Evolutionary conservation across 2,888 invertebrate genomes (phyloP), one percentile per base, ranked within the genome.

Genomic region (Drosophila subsilvestris): DNA sequence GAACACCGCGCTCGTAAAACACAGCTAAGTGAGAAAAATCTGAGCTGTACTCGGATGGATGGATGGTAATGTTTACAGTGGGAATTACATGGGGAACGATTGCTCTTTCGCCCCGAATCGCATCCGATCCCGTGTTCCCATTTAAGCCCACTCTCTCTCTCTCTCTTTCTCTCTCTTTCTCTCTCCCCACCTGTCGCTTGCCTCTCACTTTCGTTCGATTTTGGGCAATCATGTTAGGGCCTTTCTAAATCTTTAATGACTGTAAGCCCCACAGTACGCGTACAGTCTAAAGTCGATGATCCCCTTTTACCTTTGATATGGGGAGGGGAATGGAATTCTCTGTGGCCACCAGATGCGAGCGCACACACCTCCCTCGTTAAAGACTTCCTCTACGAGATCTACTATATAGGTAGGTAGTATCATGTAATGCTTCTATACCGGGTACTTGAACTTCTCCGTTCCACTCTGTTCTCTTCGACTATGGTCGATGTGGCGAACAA

Each of bases 401-500:
- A 20, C 3, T 4, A 22, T 49, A 55, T 66, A 20, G 63, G 43
- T 1, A 14, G 37, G 43, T 1, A 14, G 37, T 63, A 63, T 66
- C 66, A 66, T 66, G 63, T 78, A 78, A 78, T 78, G 69, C 68
- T 54, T 70, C 66, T 68, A 43, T 25, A 43, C 37, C 58, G 66
- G 86, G 80, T 83, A 80, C 80, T 80, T 83, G 80, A 83, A 83
- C 83, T 79, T 77, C 69, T 74, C 37, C 69, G 63, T 63, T 54
- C 53, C 49, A 32, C 78, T 51, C 32, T 25, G 18, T 9, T 53
- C 61, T 53, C 47, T 43, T 14, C 7, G 37, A 37, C 37, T 37
- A 37, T 37, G 37, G 18, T 4, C n/a, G 29, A 42, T 50, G 59
- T 49, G 25, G 45, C 55, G 29, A 17, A 50, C 48, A 63, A 56